A percentile compares a stretch with the other conserved stretches of the same genome.
These are phyloP conservation scores for Rhodeus uyekii DNA, from an alignment of 2,797 vertebrate genomes.

Conservation along the genomic window DNA sequence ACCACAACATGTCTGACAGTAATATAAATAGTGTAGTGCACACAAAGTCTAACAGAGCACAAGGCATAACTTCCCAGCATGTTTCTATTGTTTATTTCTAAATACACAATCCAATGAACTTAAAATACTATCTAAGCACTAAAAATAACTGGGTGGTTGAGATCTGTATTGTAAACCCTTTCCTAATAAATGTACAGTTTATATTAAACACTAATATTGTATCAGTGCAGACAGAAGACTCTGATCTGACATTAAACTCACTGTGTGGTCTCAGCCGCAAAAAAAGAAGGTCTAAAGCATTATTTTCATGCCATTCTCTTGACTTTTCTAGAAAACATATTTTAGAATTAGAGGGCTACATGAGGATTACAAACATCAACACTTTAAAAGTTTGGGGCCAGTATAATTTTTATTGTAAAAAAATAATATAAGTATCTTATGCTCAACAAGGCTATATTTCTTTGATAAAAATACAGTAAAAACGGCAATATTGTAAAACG, in stretches of 20 bases:
- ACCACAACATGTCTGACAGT: slow-evolving; percentile 15
- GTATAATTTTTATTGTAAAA: too few relatives aligned
- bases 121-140: background rate
- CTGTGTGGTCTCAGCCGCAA: slow-evolving; percentile 36
- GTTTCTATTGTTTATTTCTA: slow-evolving; percentile 14
- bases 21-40: background rate
- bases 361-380: too few relatives aligned
- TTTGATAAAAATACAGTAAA: too few relatives aligned
- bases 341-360: too few relatives aligned
- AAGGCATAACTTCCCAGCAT: background rate
- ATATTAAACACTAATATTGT: slow-evolving; percentile 7
- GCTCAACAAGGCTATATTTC: too few relatives aligned
- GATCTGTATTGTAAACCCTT: background rate
- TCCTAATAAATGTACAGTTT: slow-evolving; percentile 1
- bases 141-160: slow-evolving; percentile 24
- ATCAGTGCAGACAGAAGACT: slow-evolving; percentile 10
- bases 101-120: background rate
- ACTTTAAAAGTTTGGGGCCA: too few relatives aligned
- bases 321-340: too few relatives aligned
- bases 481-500: too few relatives aligned
- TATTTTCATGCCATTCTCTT: too few relatives aligned
- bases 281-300: too few relatives aligned
- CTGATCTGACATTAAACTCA: background rate
- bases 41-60: background rate
- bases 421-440: too few relatives aligned